Percentiles rank a stretch among this genome's conserved stretches.
Evolutionary conservation across 2,113 vertebrate genomes (phyloP).

Genomic region (Bos indicus): DNA sequence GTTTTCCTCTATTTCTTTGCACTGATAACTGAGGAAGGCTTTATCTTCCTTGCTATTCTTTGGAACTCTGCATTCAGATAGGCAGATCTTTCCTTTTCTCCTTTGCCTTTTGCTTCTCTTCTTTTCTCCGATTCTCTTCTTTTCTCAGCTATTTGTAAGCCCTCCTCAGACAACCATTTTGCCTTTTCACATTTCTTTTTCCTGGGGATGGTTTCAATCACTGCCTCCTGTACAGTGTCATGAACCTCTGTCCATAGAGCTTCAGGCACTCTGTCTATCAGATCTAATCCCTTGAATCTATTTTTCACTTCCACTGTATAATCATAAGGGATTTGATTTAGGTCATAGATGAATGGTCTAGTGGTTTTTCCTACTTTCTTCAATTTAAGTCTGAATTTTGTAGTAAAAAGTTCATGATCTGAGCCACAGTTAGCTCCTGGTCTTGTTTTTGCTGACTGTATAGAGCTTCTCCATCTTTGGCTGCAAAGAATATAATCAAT

Average conservation of each 20-base stretch:
- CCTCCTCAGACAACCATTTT: not conserved
- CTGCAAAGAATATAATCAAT: not conserved
- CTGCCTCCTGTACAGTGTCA: not conserved
- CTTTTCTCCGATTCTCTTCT: not conserved
- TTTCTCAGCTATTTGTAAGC: not conserved
- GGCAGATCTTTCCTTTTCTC: not conserved
- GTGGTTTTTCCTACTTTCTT: not conserved
- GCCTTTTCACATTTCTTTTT: not conserved
- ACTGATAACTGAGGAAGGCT: not conserved
- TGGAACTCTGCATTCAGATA: not conserved
- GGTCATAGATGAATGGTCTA: not conserved
- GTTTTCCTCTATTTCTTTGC: not conserved
- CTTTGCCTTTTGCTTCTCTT: not conserved
- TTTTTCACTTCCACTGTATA: not conserved
- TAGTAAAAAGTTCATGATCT: not conserved
- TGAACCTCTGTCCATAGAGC: not conserved
- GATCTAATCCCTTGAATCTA: not conserved
- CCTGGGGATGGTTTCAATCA: not conserved
- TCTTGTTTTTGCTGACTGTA: not conserved
- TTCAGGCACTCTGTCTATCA: not conserved
- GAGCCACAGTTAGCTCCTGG: not conserved
- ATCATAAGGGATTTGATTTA: not conserved
- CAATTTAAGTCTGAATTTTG: not conserved
- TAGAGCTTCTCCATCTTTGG: not conserved
- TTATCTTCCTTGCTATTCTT: not conserved